Evolutionary conservation across 1,140 invertebrate species (phyloP).

Genomic region (Euglossa dilemma): DNA sequence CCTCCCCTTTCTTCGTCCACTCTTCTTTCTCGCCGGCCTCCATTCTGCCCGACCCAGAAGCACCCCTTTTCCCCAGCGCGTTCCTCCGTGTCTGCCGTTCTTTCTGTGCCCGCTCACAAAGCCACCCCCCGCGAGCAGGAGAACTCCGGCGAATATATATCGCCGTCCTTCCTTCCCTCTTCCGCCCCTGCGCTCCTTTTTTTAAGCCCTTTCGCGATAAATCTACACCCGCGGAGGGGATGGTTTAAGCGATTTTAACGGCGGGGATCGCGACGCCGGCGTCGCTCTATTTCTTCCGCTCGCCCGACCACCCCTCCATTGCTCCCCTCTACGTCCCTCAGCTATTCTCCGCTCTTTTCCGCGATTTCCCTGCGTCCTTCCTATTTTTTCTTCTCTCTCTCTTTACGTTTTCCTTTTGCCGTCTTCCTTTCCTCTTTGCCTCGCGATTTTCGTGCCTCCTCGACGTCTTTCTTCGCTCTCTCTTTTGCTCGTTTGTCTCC

Average conservation of each 20-base stretch:
- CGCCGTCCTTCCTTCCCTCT: slow-evolving; percentile 50
- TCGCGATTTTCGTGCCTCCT: too few species aligned
- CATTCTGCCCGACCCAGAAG: not conserved
- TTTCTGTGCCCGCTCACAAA: slow-evolving; percentile 25
- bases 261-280: slow-evolving; percentile 56
- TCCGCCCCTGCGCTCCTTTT: slow-evolving; percentile 13
- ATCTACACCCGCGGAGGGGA: slow-evolving; percentile 65
- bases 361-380: slow-evolving; percentile 30
- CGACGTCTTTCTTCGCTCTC: not conserved
- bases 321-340: not conserved
- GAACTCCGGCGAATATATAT: slow-evolving; percentile 59
- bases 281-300: slow-evolving; percentile 27
- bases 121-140: slow-evolving; percentile 47
- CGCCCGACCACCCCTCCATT: not conserved
- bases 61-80: not conserved
- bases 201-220: slow-evolving; percentile 73
- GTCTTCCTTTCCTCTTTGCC: not conserved
- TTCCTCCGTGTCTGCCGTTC: not conserved
- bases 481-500: not conserved
- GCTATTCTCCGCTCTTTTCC: not conserved
- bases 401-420: not conserved
- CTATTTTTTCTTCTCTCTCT: not conserved
- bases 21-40: slow-evolving; percentile 28
- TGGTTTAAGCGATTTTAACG: slow-evolving; percentile 75
- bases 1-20: slow-evolving; percentile 38